A percentile compares a stretch with the other conserved stretches of the same genome.
These are phyloP conservation scores for Trachelus iudaicus DNA, from an alignment of 2,888 invertebrate genomes.

Conservation along the genomic window DNA sequence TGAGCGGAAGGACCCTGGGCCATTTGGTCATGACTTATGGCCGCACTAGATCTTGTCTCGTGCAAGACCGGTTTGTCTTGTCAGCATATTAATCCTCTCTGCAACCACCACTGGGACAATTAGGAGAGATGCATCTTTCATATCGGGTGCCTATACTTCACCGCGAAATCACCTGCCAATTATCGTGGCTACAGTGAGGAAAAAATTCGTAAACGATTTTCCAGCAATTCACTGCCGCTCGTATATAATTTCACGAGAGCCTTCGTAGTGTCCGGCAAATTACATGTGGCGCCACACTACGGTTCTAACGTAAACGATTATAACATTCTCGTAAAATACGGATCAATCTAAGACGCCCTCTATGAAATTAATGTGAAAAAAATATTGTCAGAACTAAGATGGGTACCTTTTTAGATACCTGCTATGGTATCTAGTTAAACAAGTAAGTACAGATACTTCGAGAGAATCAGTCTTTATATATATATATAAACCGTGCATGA, in stretches of 20 bases:
- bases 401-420: not conserved
- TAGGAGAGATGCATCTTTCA: slow-evolving; percentile 1
- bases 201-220: not conserved
- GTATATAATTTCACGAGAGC: not conserved
- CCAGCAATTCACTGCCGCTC: not conserved
- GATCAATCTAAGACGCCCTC: not conserved
- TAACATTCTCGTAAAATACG: not conserved
- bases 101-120: slow-evolving; percentile 1
- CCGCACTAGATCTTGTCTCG: slow-evolving; percentile 6
- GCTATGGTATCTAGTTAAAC: not conserved
- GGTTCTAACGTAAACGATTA: not conserved
- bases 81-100: not conserved
- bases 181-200: not conserved
- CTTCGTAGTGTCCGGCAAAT: not conserved
- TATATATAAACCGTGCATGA: not conserved
- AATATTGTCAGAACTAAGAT: not conserved
- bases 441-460: not conserved
- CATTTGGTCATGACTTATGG: not conserved
- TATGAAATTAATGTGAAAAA: not conserved
- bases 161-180: not conserved
- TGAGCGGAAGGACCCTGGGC: slow-evolving; percentile 7
- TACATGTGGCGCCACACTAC: not conserved
- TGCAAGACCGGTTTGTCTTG: slow-evolving; percentile 3
- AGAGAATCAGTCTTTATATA: not conserved
- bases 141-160: not conserved